Base-by-base conservation (phyloP, 2,797 vertebrate genomes). In the Mormyrops boulengeri region DNA sequence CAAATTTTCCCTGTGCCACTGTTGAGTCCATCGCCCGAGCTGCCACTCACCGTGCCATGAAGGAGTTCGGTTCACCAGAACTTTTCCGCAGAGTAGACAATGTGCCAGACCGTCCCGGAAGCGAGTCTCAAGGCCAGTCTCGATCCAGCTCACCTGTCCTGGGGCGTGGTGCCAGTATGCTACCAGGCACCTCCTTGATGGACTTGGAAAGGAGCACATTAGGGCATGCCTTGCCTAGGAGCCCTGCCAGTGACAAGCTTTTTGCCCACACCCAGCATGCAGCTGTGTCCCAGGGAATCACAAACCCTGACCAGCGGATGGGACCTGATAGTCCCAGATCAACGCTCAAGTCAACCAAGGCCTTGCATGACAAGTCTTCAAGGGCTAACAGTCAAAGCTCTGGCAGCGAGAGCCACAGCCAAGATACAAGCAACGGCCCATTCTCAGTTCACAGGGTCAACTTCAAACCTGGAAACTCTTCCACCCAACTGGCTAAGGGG, bases 11-110 rank as follows among this genome's bases (percentile, higher is more conserved):
- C 9, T 93, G 91, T 22, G 82, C 91, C 12, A 90, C 91, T 12
- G 4, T 92, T 89, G 94, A 94, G 3, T 88, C 93, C 1, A 90
- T 94, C 19, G 94, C 94, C 84, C 92, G 91, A 90, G 93, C 94
- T 53, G 93, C 95, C 86, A 94, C 95, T 49, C 73, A 88, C 85
- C 91, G 92, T 87, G 94, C 95, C 6, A 89, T 95, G 88, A 93
- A 95, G 53, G 95, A 96, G 57, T 95, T 95, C 87, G 95, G 95
- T 69, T 95, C 96, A 0, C 94, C 95, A 17, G 92, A 95, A 52
- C 89, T 95, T 0, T 92, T 89, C n/a, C 92, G 89, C 3, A 91
- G 90, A 82, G 90, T 84, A 11, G 89, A 85, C 60, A 90, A 90
- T 5, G 49, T 44, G 14, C 50, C 90, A 66, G 92, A 94, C 22